Percentiles rank a stretch among this genome's conserved stretches.
Evolutionary conservation across 1,140 invertebrate genomes (phyloP).

Genomic region (Riptortus pedestris): DNA sequence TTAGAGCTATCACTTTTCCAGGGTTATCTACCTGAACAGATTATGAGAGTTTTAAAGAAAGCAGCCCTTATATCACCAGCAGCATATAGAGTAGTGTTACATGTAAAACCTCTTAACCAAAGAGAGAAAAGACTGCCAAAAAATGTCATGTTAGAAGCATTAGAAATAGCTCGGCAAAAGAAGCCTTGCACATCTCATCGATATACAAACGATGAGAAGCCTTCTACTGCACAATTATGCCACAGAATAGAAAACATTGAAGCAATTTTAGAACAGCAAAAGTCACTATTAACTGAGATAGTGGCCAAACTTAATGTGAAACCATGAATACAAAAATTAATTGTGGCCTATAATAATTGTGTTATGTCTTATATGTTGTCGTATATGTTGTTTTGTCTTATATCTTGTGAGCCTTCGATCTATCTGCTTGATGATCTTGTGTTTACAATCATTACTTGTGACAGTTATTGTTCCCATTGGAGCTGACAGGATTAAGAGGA

Average conservation of each 20-base stretch:
- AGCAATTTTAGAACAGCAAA: constrained; percentile 13
- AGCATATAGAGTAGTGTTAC: constrained; percentile 62
- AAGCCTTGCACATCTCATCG: neutral
- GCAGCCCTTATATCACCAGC: constrained; percentile 63
- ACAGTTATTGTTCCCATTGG: constrained; percentile 69
- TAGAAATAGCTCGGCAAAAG: constrained; percentile 53
- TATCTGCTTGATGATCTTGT: neutral
- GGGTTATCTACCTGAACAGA: constrained; percentile 52
- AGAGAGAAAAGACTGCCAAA: constrained; percentile 63
- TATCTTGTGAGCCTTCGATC: too few relatives aligned
- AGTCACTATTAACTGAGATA: neutral
- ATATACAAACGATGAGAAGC: neutral
- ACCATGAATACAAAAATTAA: neutral
- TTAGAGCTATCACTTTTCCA: constrained; percentile 59
- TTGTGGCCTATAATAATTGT: too few relatives aligned
- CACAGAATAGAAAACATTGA: constrained; percentile 12
- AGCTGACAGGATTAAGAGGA: constrained; percentile 61
- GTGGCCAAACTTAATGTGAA: neutral
- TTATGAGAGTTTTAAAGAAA: constrained; percentile 58
- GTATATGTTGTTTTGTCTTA: too few relatives aligned
- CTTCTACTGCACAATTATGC: neutral
- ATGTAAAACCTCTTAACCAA: constrained; percentile 67
- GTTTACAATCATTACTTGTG: neutral
- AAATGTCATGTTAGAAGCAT: constrained; percentile 61
- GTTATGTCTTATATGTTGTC: too few relatives aligned